Percentiles rank a stretch among this genome's conserved stretches.
These are phyloP conservation scores for Lepidonotus clava DNA, from an alignment of 2,888 invertebrate genomes.

Conservation along the genomic window DNA sequence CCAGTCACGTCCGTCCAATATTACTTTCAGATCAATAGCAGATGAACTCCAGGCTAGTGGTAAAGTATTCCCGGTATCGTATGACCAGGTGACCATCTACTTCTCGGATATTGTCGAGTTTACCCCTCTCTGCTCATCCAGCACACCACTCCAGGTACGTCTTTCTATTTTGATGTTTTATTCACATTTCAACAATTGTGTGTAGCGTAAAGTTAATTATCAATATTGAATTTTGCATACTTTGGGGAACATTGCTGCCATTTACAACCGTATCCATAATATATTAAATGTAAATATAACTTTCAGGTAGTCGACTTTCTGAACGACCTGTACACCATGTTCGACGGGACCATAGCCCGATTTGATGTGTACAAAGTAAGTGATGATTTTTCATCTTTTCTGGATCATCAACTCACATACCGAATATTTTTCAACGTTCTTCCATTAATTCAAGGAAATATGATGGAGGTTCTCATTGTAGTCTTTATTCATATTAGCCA, in stretches of 20 bases:
- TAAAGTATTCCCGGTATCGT: conserved; percentile 56
- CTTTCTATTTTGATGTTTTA: neutral
- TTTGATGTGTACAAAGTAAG: conserved; percentile 24
- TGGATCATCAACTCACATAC: no score
- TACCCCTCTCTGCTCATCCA: conserved; percentile 59
- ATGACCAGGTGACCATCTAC: conserved; percentile 61
- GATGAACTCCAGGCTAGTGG: conserved; percentile 57
- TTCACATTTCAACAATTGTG: neutral
- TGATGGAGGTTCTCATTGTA: no score
- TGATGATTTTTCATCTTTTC: no score
- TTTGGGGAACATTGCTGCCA: neutral
- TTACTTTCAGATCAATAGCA: conserved; percentile 62
- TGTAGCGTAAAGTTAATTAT: neutral
- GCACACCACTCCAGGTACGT: conserved; percentile 60
- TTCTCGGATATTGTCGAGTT: conserved; percentile 62
- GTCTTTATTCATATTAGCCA: no score
- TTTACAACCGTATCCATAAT: neutral
- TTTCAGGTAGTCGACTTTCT: conserved; percentile 1
- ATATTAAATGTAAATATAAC: neutral
- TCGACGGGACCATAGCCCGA: neutral
- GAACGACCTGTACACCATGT: conserved; percentile 14
- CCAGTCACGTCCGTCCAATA: no score
- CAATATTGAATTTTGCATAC: neutral
- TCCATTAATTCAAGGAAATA: no score
- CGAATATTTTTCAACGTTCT: no score